Evolutionary conservation across 2,888 invertebrate species (phyloP), one percentile per base, ranked within the genome.

Genomic region (Microctonus aethiopoides): DNA sequence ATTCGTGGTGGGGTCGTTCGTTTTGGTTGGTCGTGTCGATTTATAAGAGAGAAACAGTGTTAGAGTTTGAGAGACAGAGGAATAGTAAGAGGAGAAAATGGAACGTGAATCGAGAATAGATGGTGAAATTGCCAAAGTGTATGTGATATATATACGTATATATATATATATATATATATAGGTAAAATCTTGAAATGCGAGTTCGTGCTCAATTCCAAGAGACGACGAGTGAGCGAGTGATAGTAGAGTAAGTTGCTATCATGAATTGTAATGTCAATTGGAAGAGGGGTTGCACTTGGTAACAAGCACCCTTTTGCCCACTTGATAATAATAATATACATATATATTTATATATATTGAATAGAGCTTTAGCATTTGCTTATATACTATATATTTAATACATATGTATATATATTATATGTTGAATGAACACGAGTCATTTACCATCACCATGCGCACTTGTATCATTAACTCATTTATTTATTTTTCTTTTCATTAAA

Each of bases 171-270:
- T n/a, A 60, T 46, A 41, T 61, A 60, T 36, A 63, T 56, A 46
- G 32, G 36, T 24, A 56, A 20, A 32, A 57, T 68, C 62, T 41
- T 51, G 16, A 60, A 41, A 29, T 41, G 41, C 34, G 11, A 64
- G 64, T 59, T 69, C 41, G 64, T 69, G 64, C 51, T 69, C 41
- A 69, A 69, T 69, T 59, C 46, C 34, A 51, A 57, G 26, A 41
- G 54, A n/a, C 36, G 61, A 63, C 52, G 52, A 68, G 61, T 36
- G 59, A 67, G 51, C 51, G 32, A 52, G 52, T 64, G 54, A 64
- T 39, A 46, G 41, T 32, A 57, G 57, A 29, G 32, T 32, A 9
- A 57, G 57, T 57, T 57, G 16, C 57, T 32, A 32, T 34, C 51
- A 63, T 63, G 63, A 63, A 63, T 63, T 63, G 52, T 63, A 63